Conservation (phyloP, 2,888 invertebrate species). For the Drosophila falleni region DNA sequence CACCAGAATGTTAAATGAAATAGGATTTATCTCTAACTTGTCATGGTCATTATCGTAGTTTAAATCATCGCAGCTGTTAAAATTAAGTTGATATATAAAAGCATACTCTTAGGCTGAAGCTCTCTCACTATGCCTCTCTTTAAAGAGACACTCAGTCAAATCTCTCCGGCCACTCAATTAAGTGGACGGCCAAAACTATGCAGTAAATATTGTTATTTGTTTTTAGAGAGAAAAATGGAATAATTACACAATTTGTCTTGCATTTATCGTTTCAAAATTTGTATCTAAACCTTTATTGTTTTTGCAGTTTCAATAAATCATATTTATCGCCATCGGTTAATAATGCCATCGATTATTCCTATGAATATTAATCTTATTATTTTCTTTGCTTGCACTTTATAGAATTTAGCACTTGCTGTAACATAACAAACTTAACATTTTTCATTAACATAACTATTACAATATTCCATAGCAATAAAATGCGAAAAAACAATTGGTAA, state of each 20-base stretch:
- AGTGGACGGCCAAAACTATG: conserved; percentile 17
- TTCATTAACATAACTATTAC: background rate
- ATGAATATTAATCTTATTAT: conserved; percentile 42
- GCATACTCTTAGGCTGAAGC: background rate
- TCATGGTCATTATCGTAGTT: conserved; percentile 28
- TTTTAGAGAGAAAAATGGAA: background rate
- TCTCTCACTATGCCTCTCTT: too few relatives aligned
- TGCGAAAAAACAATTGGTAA: conserved; percentile 1
- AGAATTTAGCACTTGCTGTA: conserved; percentile 21
- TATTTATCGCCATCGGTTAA: too few relatives aligned
- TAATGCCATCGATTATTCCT: conserved; percentile 34
- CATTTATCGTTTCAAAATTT: conserved; percentile 85
- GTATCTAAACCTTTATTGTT: conserved; percentile 86
- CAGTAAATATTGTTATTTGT: background rate
- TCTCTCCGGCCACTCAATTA: too few relatives aligned
- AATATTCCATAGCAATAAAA: background rate
- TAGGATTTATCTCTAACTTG: background rate
- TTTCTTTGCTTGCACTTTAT: too few relatives aligned
- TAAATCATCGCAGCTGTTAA: background rate
- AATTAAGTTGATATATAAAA: background rate
- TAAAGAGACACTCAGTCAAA: too few relatives aligned
- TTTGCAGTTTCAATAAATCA: conserved; percentile 80
- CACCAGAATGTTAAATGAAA: background rate
- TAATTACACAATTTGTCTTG: conserved; percentile 49
- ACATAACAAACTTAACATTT: background rate